These are phyloP conservation scores for Teinopalpus imperialis DNA, from an alignment of 2,888 invertebrate species.

Conservation along the genomic window DNA sequence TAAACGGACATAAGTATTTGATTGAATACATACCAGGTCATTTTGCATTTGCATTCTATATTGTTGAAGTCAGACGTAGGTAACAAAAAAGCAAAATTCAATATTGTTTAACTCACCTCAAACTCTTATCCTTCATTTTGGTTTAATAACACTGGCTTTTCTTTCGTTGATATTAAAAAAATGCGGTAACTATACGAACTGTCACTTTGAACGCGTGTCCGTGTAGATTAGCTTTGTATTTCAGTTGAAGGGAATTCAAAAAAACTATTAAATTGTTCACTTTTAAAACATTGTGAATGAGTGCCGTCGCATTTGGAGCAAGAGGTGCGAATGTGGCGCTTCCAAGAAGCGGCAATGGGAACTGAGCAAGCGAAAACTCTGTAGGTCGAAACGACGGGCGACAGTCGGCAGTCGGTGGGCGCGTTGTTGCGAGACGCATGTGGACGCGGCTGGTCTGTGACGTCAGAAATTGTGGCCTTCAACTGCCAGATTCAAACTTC, in stretches of 20 bases:
- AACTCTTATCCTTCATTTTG: constrained; percentile 24
- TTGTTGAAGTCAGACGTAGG: too few relatives aligned
- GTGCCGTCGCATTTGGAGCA: background rate
- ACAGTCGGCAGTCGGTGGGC: constrained; percentile 1
- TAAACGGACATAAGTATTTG: too few relatives aligned
- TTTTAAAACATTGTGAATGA: constrained; percentile 16
- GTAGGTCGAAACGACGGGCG: constrained; percentile 17
- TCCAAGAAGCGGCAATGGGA: constrained; percentile 12
- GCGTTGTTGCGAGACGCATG: constrained; percentile 7
- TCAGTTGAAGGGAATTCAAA: too few relatives aligned
- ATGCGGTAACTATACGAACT: too few relatives aligned
- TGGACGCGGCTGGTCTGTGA: constrained; percentile 9
- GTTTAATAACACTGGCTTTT: constrained; percentile 11
- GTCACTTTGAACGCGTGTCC: too few relatives aligned
- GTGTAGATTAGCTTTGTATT: too few relatives aligned
- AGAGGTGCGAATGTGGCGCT: constrained; percentile 10
- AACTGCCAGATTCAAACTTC: constrained; percentile 10
- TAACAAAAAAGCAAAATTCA: too few relatives aligned
- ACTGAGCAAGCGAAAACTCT: constrained; percentile 16
- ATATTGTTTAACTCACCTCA: constrained; percentile 22
- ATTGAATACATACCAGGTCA: too few relatives aligned
- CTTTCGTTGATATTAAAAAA: background rate
- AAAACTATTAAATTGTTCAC: background rate
- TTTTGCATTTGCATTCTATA: too few relatives aligned
- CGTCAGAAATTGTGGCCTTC: constrained; percentile 17